Conservation (phyloP, 2,113 vertebrate species). For the Colinus virginianus region DNA sequence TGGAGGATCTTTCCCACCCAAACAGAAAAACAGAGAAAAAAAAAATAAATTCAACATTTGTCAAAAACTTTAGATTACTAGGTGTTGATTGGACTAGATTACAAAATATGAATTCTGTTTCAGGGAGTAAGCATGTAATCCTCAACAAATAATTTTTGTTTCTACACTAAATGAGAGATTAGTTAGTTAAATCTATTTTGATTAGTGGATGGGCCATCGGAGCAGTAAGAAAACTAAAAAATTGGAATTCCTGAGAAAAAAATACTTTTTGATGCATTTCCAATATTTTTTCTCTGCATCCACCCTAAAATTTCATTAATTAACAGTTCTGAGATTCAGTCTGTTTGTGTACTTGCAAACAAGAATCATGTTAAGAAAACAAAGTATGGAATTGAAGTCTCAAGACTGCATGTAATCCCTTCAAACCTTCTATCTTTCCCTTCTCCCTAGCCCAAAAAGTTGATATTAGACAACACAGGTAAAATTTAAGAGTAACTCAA, state of each 20-base stretch:
- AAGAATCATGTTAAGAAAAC: constrained; percentile 45
- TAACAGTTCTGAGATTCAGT: constrained; percentile 40
- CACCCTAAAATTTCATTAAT: constrained; percentile 28
- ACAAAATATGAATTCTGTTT: background rate
- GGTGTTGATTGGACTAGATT: background rate
- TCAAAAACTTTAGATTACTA: background rate
- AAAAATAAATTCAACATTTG: background rate
- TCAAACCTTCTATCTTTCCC: background rate
- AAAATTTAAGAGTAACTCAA: background rate
- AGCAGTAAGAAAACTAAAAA: constrained; percentile 35
- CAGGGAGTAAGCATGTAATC: background rate
- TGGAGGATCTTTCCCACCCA: background rate
- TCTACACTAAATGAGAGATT: background rate
- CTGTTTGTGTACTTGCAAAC: constrained; percentile 2
- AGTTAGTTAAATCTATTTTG: background rate
- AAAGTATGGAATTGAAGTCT: background rate
- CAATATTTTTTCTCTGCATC: constrained; percentile 18
- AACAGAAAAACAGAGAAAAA: background rate
- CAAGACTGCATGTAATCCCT: background rate
- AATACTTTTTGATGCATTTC: constrained; percentile 15
- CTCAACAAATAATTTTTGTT: background rate
- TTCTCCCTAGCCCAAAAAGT: background rate
- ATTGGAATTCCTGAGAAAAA: background rate
- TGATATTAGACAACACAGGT: background rate
- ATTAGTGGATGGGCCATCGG: constrained; percentile 17